Conservation (phyloP, 2,797 vertebrate species). For the Sebastes matsubarae region DNA sequence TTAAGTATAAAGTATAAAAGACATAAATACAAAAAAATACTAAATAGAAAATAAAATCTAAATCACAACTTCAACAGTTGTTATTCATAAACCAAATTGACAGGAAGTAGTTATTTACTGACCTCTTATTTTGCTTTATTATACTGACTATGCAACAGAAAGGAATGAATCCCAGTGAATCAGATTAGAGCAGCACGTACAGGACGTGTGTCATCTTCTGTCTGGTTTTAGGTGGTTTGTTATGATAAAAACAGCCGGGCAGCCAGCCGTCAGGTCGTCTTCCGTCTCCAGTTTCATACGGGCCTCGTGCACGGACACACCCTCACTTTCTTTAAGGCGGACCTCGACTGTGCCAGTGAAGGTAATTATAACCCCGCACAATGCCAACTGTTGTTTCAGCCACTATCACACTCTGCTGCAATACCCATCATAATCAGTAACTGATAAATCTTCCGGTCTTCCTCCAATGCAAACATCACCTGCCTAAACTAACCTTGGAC, state of each 20-base stretch:
- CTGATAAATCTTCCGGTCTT: constrained; percentile 38
- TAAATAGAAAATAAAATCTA: background rate
- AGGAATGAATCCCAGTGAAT: background rate
- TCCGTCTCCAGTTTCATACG: constrained; percentile 92
- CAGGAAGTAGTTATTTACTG: background rate
- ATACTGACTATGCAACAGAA: background rate
- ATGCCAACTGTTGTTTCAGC: constrained; percentile 10
- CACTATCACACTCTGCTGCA: background rate
- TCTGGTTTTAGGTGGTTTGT: constrained; percentile 86
- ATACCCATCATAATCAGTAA: constrained; percentile 37
- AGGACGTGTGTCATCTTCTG: background rate
- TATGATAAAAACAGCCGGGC: constrained; percentile 85
- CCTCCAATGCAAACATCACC: constrained; percentile 23
- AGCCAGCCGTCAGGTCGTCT: constrained; percentile 84
- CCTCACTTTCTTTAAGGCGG: constrained; percentile 87
- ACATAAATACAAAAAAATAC: background rate
- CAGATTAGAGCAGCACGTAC: background rate
- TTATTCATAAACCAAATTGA: background rate
- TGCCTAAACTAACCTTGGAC: constrained; percentile 47
- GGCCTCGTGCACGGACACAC: constrained; percentile 82
- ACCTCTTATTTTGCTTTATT: background rate
- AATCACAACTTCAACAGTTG: background rate
- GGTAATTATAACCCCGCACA: constrained; percentile 73
- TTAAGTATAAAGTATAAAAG: background rate
- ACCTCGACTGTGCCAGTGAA: constrained; percentile 87